phyloP scores from a whole-genome alignment of 1,140 invertebrate species.

The Yoshiicerus persimilis region DNA sequence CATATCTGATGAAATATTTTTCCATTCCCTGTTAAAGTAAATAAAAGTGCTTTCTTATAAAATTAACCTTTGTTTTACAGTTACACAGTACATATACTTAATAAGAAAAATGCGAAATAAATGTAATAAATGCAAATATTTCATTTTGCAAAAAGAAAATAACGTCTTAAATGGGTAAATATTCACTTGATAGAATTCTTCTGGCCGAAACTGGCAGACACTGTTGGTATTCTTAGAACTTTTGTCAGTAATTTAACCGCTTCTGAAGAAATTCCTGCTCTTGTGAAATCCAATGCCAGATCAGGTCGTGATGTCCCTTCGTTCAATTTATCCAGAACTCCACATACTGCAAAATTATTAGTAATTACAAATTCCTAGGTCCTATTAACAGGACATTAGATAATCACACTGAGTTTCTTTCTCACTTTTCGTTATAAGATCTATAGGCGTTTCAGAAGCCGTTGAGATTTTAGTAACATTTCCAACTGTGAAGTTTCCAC shows the following conservation, averaged over 20 bases:
- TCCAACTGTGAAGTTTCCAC: constrained; percentile 39
- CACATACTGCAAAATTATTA: constrained; percentile 63
- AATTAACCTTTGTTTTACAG: too few species aligned
- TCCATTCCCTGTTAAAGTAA: background rate
- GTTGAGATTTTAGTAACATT: background rate
- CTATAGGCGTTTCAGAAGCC: background rate
- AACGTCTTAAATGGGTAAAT: background rate
- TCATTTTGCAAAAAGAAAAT: background rate
- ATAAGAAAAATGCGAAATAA: background rate
- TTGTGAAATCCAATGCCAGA: constrained; percentile 75
- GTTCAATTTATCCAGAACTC: constrained; percentile 64
- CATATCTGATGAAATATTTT: background rate
- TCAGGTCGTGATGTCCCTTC: constrained; percentile 67
- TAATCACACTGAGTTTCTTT: too few species aligned
- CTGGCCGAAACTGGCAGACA: constrained; percentile 79
- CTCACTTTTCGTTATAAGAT: background rate
- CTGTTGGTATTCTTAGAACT: constrained; percentile 74
- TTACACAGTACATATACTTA: too few species aligned
- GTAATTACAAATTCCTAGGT: background rate
- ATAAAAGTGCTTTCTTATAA: background rate
- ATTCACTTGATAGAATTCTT: constrained; percentile 33
- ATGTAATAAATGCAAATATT: background rate
- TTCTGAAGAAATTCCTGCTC: constrained; percentile 72
- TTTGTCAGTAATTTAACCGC: constrained; percentile 78
- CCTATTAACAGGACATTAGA: background rate